A percentile compares a stretch with the other conserved stretches of the same genome.
Evolutionary conservation across 92 coral and sea anemone genomes (phyloP).

Genomic region (Nematostella vectensis): DNA sequence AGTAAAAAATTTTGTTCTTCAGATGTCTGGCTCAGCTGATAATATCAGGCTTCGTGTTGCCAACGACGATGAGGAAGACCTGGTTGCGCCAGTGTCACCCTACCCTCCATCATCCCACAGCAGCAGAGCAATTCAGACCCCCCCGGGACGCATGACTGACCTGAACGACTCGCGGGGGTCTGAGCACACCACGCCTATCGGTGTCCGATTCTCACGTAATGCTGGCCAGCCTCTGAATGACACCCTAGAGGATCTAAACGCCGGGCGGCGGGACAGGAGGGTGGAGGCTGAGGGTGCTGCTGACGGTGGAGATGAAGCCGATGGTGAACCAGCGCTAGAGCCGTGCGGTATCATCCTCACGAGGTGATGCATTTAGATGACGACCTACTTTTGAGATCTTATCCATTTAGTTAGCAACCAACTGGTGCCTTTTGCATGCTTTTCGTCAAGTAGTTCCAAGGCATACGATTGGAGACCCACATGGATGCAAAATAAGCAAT

Average conservation of each 20-base stretch:
- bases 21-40: constrained; percentile 50
- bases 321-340: constrained; percentile 16
- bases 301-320: constrained; percentile 9
- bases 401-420: no score
- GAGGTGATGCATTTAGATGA: constrained; percentile 38
- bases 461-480: no score
- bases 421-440: no score
- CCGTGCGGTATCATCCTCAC: constrained; percentile 38
- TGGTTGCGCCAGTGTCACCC: constrained; percentile 21
- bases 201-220: constrained; percentile 58
- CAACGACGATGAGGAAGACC: constrained; percentile 39
- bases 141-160: constrained; percentile 8
- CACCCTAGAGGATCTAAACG: constrained; percentile 38
- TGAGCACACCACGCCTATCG: constrained; percentile 55
- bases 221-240: constrained; percentile 17
- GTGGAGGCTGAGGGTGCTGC: constrained; percentile 8
- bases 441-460: no score
- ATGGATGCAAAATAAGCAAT: no score
- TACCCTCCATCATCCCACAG: constrained; percentile 40
- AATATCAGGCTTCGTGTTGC: constrained; percentile 24
- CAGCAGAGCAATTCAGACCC: constrained; percentile 22
- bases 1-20: no score
- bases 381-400: no score
- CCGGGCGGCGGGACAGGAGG: background rate
- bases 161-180: constrained; percentile 7